Evolutionary conservation across 2,797 vertebrate genomes (phyloP).

Genomic region (Eutrigla gurnardus): DNA sequence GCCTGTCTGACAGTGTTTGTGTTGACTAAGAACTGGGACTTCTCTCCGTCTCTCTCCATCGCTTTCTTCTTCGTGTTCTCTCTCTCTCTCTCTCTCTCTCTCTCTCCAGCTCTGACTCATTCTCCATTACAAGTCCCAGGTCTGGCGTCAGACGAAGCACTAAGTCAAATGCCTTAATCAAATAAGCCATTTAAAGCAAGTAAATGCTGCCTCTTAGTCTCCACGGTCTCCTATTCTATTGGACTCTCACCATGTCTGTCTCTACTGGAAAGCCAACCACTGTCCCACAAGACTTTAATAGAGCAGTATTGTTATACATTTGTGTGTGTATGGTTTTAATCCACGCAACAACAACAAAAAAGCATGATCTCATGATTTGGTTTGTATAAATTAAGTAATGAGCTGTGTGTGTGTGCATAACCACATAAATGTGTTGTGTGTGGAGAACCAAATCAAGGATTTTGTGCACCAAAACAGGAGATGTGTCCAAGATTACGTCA

Average conservation of each 20-base stretch:
- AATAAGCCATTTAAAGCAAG: slow-evolving; percentile 70
- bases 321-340: slow-evolving; percentile 46
- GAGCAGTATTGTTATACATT: slow-evolving; percentile 29
- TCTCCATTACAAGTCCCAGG: slow-evolving; percentile 73
- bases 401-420: slow-evolving; percentile 26
- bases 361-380: slow-evolving; percentile 36
- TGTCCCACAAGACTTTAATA: slow-evolving; percentile 31
- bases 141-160: slow-evolving; percentile 68
- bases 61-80: slow-evolving; percentile 41
- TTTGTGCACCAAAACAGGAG: slow-evolving; percentile 31
- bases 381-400: slow-evolving; percentile 36
- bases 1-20: slow-evolving; percentile 50
- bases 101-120: slow-evolving; percentile 74
- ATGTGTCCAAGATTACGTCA: slow-evolving; percentile 35
- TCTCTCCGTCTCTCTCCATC: slow-evolving; percentile 37
- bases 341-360: background rate
- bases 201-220: slow-evolving; percentile 60
- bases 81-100: slow-evolving; percentile 41
- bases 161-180: slow-evolving; percentile 71
- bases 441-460: slow-evolving; percentile 30
- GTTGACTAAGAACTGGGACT: slow-evolving; percentile 48
- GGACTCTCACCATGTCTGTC: slow-evolving; percentile 52
- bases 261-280: slow-evolving; percentile 34
- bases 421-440: slow-evolving; percentile 44
- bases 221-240: slow-evolving; percentile 43